These are phyloP conservation scores for Leptinotarsa texana DNA, from an alignment of 1,140 invertebrate genomes.

Conservation along the genomic window DNA sequence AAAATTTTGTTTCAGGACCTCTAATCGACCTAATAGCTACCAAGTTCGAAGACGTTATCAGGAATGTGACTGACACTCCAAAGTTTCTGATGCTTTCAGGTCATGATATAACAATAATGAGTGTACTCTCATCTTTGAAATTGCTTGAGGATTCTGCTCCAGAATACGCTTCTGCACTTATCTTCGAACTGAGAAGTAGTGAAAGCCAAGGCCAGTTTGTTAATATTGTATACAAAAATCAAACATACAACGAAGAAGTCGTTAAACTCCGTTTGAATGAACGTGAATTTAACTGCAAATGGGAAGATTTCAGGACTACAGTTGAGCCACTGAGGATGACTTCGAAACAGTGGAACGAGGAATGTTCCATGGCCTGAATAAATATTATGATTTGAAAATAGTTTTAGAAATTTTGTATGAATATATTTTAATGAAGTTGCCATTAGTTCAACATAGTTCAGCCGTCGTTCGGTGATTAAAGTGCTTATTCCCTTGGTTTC, in stretches of 20 bases:
- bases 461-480: too few relatives aligned
- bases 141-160: constrained; percentile 76
- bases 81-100: constrained; percentile 76
- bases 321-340: constrained; percentile 41
- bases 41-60: constrained; percentile 10
- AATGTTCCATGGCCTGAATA: constrained; percentile 34
- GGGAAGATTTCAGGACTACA: constrained; percentile 59
- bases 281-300: constrained; percentile 63
- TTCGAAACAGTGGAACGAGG: constrained; percentile 41
- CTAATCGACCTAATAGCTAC: constrained; percentile 55
- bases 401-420: too few relatives aligned
- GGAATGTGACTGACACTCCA: constrained; percentile 43
- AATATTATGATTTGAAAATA: too few relatives aligned
- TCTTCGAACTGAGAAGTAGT: constrained; percentile 69
- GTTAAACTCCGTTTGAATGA: constrained; percentile 59
- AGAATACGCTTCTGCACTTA: constrained; percentile 70
- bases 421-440: too few relatives aligned
- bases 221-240: constrained; percentile 65
- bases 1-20: not conserved
- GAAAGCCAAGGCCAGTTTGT: constrained; percentile 23
- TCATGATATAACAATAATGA: constrained; percentile 82
- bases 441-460: too few relatives aligned
- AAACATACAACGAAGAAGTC: constrained; percentile 54
- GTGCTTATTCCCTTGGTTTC: too few relatives aligned
- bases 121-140: constrained; percentile 72